A percentile compares a stretch with the other conserved stretches of the same genome.
phyloP scores from a whole-genome alignment of 1,140 invertebrate genomes.

The Caerostris darwini region DNA sequence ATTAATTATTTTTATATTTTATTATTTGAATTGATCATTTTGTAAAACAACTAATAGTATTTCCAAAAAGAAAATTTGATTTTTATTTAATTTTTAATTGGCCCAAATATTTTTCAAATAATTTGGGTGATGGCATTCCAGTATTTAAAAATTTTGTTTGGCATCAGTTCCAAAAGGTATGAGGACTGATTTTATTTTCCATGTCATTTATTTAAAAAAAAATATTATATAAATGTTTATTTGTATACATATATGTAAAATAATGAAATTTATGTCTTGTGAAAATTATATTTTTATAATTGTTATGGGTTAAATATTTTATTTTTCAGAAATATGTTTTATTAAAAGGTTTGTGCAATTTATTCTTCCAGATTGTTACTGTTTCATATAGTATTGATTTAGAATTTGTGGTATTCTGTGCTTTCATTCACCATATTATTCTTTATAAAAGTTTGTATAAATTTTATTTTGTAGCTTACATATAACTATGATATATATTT shows the following conservation, averaged over 20 bases:
- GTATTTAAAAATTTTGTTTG: neutral
- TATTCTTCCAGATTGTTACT: neutral
- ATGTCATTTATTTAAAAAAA: neutral
- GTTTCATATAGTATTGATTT: neutral
- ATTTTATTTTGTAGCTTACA: neutral
- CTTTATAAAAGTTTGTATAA: neutral
- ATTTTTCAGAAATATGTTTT: neutral
- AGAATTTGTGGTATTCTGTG: neutral
- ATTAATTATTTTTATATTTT: too few species aligned
- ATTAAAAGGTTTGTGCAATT: neutral
- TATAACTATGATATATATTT: neutral
- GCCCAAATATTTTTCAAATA: too few species aligned
- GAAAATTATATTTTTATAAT: constrained; percentile 31
- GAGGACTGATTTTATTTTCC: neutral
- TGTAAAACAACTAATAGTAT: too few species aligned
- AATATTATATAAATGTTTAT: neutral
- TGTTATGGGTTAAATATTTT: constrained; percentile 11
- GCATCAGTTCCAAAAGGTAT: neutral
- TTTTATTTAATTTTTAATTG: too few species aligned
- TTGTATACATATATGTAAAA: neutral
- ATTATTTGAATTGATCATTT: too few species aligned
- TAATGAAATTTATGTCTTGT: neutral
- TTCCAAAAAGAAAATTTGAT: too few species aligned
- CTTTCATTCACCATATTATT: neutral
- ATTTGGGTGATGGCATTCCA: too few species aligned